These are phyloP conservation scores for Pygoscelis adeliae DNA, from an alignment of 2,113 vertebrate genomes.

Conservation along the genomic window DNA sequence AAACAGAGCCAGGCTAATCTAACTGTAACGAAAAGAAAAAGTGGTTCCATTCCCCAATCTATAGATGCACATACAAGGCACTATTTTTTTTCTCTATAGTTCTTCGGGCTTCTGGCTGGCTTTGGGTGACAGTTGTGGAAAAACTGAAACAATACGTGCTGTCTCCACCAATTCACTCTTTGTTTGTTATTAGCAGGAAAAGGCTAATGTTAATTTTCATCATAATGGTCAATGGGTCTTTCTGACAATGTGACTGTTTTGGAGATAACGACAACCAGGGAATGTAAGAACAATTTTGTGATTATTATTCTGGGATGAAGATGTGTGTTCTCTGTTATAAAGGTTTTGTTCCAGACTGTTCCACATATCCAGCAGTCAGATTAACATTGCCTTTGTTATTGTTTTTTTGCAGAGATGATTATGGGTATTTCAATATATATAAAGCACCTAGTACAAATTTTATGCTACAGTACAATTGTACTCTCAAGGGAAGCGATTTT, in stretches of 20 bases:
- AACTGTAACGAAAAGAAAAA: background rate
- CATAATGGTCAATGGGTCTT: background rate
- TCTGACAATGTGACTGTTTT: background rate
- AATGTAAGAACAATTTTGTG: background rate
- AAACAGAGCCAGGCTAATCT: background rate
- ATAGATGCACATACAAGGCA: background rate
- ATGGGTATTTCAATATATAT: background rate
- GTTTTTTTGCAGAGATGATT: background rate
- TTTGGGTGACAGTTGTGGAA: background rate
- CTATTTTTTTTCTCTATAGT: background rate
- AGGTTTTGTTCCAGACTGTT: background rate
- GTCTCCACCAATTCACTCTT: background rate
- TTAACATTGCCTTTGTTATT: background rate
- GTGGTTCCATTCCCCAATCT: background rate
- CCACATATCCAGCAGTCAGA: background rate
- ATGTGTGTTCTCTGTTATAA: background rate
- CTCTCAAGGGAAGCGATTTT: background rate
- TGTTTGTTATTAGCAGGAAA: background rate
- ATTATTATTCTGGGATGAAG: background rate
- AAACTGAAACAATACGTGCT: background rate
- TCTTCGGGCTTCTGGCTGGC: background rate
- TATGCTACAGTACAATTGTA: background rate
- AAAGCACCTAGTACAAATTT: background rate
- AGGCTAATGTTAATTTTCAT: background rate
- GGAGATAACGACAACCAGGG: background rate